Base-by-base conservation (phyloP, 2,113 vertebrate genomes). In the Zapus hudsonius region DNA sequence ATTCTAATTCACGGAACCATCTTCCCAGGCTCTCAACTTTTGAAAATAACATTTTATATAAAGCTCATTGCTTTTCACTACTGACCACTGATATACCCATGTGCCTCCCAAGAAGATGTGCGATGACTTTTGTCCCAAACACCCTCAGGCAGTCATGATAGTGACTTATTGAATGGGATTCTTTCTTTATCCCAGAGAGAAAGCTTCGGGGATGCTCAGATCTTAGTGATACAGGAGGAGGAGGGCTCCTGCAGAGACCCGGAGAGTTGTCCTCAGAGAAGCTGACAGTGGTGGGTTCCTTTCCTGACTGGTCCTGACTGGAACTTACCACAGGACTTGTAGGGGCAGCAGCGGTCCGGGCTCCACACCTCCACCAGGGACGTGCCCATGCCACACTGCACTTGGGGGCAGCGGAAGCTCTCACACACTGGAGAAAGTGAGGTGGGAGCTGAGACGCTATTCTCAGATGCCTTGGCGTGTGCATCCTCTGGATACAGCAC, bases 301-400 rank as follows among this genome's bases (percentile, higher is more conserved):
- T 27, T 4, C 31, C 2, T 29, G 4, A 1, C 52, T 8, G 8
- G 7, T 0, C 29, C 66, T 6, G 36, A 15, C 8, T 2, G 42
- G 27, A 42, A 93, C 97, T 97, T 98, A 99, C 99, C 99, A 29
- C 99, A 99, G 17, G 98, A 99, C 87, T 97, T 98, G 90, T 98
- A 98, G 1, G 99, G 99, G 95, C 99, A 99, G 97, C 99, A 99
- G 86, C 97, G 98, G 52, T 97, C 98, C 0, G 98, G 98, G 93
- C 96, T 98, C 97, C 98, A 98, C 31, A 98, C 96, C 33, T 98
- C 98, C 79, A 98, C 95, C 95, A 98, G 97, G 12, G 98, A 98
- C 96, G 99, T 99, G 85, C 99, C 99, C 1, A 97, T 52, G 64
- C 98, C 96, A 97, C 99, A 99, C 3, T 33, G 98, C 79, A 98